Base-by-base conservation (phyloP, 2,888 invertebrate genomes). In the Drepana falcataria region DNA sequence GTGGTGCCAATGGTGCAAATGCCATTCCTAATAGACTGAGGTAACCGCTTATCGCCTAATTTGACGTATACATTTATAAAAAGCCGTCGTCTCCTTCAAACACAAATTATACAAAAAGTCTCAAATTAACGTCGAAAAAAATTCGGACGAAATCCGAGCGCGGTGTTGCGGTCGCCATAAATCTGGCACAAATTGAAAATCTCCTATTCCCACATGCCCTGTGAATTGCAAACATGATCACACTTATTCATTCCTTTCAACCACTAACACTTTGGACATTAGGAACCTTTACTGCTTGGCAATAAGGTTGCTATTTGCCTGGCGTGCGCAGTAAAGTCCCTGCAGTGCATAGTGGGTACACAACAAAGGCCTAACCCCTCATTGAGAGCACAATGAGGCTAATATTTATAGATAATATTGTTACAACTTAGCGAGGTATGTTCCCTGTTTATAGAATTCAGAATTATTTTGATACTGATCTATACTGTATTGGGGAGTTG, bases 391-490 rank as follows among this genome's bases (percentile, higher is more conserved):
- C 81, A 81, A 83, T 83, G 75, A 60, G 71, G 77, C 82, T 83
- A 86, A 85, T 86, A 81, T 85, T 85, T 83, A 83, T 85, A 85
- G 82, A 87, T 86, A 87, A 86, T 85, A 86, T 85, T 86, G 83
- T 85, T 81, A 81, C 79, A 81, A 77, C 72, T 67, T 64, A 61
- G 69, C 70, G 70, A 63, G 68, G 71, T 70, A 68, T 75, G 68
- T 54, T 60, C 62, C 58, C 64, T 68, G 51, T 51, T 51, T 51
- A 34, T 51, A 7, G 33, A 51, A 51, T 21, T 48, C n/a, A 35
- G 48, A 9, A 34, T 40, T 35, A 48, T 61, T 61, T 58, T 21
- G 53, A 61, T 58, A 58, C 58, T 56, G 61, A 59, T 61, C 60
- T 48, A 44, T n/a, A n/a, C n/a, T n/a, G 53, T 37, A 44, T 55